Evolutionary conservation across 2,113 vertebrate species (phyloP).

Genomic region (Ahaetulla prasina): DNA sequence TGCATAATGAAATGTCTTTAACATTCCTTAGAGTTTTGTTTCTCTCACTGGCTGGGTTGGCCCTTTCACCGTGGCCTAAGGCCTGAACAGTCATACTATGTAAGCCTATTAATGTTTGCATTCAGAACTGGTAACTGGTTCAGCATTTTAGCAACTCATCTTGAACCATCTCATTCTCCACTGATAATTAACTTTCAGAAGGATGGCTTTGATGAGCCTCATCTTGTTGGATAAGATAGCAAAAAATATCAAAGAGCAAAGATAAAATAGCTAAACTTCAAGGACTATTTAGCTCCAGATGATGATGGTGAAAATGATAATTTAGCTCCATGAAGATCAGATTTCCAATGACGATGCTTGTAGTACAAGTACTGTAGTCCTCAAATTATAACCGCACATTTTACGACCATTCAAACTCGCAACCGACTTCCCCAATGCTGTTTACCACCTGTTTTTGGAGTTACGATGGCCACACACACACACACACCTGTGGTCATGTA

Average conservation of each 20-base stretch:
- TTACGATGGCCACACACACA: neutral
- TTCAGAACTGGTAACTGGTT: neutral
- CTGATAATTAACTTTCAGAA: neutral
- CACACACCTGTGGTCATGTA: neutral
- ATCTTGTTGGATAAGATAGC: neutral
- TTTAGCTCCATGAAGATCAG: neutral
- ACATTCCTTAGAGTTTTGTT: neutral
- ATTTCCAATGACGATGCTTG: neutral
- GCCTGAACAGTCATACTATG: neutral
- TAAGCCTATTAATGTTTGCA: neutral
- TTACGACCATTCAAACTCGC: neutral
- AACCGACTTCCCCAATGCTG: neutral
- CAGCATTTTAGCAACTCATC: neutral
- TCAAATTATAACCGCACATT: neutral
- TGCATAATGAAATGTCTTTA: neutral
- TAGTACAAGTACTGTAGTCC: neutral
- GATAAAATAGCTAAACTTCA: neutral
- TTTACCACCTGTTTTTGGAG: neutral
- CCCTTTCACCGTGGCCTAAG: neutral
- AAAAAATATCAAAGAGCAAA: neutral
- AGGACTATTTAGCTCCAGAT: neutral
- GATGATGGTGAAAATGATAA: neutral
- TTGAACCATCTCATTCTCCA: neutral
- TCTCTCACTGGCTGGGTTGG: neutral
- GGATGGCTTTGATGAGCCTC: neutral